Conservation (phyloP, 2,113 vertebrate genomes). For the Vombatus ursinus region DNA sequence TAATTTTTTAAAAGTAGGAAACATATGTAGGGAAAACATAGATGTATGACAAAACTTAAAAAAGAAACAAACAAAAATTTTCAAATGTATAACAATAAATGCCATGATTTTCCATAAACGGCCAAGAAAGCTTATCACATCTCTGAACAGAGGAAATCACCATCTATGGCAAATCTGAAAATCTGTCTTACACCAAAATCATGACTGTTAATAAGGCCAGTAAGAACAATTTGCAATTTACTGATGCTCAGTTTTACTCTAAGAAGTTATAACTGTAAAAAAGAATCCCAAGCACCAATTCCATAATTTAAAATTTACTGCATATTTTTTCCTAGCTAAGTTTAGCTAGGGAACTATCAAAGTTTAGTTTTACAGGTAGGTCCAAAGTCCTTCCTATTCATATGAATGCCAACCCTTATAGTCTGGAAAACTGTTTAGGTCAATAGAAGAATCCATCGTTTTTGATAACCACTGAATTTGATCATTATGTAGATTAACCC, state of each 20-base stretch:
- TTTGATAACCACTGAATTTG: slow-evolving; percentile 69
- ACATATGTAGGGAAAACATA: slow-evolving; percentile 81
- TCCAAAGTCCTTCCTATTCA: slow-evolving; percentile 62
- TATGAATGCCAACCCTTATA: slow-evolving; percentile 62
- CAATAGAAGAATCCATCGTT: slow-evolving; percentile 60
- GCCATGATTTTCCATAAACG: slow-evolving; percentile 75
- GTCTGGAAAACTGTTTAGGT: slow-evolving; percentile 65
- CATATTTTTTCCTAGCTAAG: slow-evolving; percentile 70
- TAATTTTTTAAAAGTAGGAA: slow-evolving; percentile 82
- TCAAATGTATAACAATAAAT: slow-evolving; percentile 79
- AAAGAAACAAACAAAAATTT: slow-evolving; percentile 71
- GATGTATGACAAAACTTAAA: slow-evolving; percentile 75
- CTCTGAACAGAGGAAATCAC: slow-evolving; percentile 48
- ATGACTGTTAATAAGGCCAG: slow-evolving; percentile 70
- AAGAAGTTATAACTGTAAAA: slow-evolving; percentile 70
- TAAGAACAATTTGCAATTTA: slow-evolving; percentile 74
- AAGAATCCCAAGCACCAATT: slow-evolving; percentile 87
- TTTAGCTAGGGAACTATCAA: slow-evolving; percentile 75
- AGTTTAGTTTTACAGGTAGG: slow-evolving; percentile 75
- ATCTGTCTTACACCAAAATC: slow-evolving; percentile 77
- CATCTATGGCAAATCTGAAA: slow-evolving; percentile 70
- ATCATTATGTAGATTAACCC: slow-evolving; percentile 71
- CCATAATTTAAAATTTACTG: slow-evolving; percentile 79
- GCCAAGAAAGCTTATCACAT: slow-evolving; percentile 79
- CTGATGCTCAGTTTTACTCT: slow-evolving; percentile 72